Conservation (phyloP, 2,888 invertebrate species). For the Gortyna flavago region DNA sequence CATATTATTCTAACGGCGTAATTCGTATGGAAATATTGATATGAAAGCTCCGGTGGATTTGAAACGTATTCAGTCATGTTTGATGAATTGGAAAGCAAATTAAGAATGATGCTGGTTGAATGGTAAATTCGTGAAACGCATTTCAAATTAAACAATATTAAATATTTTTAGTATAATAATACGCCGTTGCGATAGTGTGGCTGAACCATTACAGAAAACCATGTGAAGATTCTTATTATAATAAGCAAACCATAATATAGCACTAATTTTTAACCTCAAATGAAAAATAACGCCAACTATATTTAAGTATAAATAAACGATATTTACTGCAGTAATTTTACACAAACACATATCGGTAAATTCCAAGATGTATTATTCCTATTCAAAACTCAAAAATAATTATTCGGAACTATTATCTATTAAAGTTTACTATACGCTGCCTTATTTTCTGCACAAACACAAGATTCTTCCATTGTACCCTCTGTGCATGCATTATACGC, state of each 20-base stretch:
- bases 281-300: slow-evolving; percentile 60
- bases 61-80: neutral
- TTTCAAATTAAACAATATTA: neutral
- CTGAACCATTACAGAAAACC: slow-evolving; percentile 11
- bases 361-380: slow-evolving; percentile 42
- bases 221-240: slow-evolving; percentile 18
- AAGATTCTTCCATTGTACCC: slow-evolving; percentile 50
- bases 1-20: slow-evolving; percentile 30
- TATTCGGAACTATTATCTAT: slow-evolving; percentile 26
- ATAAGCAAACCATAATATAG: slow-evolving; percentile 18
- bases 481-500: slow-evolving; percentile 73
- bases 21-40: slow-evolving; percentile 6
- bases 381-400: slow-evolving; percentile 39
- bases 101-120: neutral
- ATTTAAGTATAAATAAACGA: slow-evolving; percentile 54
- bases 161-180: slow-evolving; percentile 19
- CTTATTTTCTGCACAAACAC: slow-evolving; percentile 55
- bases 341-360: slow-evolving; percentile 61
- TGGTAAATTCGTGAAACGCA: neutral
- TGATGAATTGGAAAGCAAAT: slow-evolving; percentile 1
- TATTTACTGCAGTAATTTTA: slow-evolving; percentile 59
- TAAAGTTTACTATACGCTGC: slow-evolving; percentile 38
- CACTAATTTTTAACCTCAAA: slow-evolving; percentile 43
- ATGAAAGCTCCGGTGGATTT: neutral
- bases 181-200: slow-evolving; percentile 9